Evolutionary conservation across 2,113 vertebrate species (phyloP).

Genomic region (Prionailurus bengalensis): DNA sequence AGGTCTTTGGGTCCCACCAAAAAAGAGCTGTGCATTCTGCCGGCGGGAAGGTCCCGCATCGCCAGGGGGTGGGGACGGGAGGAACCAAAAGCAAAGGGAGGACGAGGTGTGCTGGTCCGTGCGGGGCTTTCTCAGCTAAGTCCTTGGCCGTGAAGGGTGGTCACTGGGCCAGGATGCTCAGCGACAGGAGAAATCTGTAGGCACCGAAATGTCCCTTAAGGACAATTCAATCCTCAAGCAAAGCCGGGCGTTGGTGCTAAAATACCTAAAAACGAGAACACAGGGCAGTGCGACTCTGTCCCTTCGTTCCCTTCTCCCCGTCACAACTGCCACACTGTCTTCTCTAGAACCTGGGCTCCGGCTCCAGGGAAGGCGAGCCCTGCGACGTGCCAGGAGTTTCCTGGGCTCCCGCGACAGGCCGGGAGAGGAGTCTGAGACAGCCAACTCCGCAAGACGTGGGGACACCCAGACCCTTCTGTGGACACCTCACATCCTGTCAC

Average conservation of each 20-base stretch:
- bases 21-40: neutral
- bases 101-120: rapidly evolving
- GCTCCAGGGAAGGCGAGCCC: neutral
- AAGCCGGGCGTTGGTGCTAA: neutral
- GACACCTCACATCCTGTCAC: slow-evolving; percentile 65
- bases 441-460: neutral
- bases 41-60: rapidly evolving
- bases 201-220: rapidly evolving
- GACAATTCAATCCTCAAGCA: neutral
- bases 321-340: neutral
- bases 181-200: neutral
- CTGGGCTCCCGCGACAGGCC: neutral
- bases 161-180: neutral
- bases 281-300: rapidly evolving
- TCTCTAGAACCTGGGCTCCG: neutral
- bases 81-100: neutral
- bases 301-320: no score
- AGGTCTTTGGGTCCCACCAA: neutral
- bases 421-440: neutral
- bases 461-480: neutral
- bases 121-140: neutral
- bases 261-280: neutral
- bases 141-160: neutral
- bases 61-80: no score
- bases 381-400: neutral